Base-by-base conservation (phyloP, 2,797 vertebrate genomes). In the Sebastes aleutianus region DNA sequence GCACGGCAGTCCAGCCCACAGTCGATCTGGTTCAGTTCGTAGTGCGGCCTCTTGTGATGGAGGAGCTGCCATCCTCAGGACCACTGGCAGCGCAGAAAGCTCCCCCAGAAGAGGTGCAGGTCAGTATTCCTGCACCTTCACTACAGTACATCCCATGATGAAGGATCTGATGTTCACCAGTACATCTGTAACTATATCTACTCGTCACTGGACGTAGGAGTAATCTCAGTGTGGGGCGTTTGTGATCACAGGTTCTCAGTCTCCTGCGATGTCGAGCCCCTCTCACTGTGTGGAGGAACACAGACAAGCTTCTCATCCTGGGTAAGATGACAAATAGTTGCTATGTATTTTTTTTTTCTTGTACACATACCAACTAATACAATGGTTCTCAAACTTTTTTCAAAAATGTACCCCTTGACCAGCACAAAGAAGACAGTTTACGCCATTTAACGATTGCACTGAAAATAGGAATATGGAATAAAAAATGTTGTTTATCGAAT, bases 271-370 rank as follows among this genome's bases (percentile, higher is more conserved):
- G 85, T 72, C 90, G n/a, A 95, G 92, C 87, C 93, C 94, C 6
- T 88, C 93, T 76, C 29, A 88, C 77, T 89, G 91, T 62, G 94
- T 92, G 83, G 94, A 96, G 89, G 96, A 95, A 86, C 95, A 93
- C 89, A 92, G 87, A 88, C 96, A 94, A 83, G 92, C 93, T 89
- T 89, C 91, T 76, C 95, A 97, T 73, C 72, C 96, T 39, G 94
- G 96, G 97, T 98, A 96, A 94, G 96, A 81, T 2, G 14, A 59
- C 18, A 61, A 43, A 43, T 43, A 43, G 39, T 43, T 2, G 39
- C 39, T 0, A 43, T 1, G 39, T 43, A 16, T 43, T 43, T 43
- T 1, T 43, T 43, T 36, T 34, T 10, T 10, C 9, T 43, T 43
- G 39, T 43, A 43, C 14, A 43, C 39, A 43, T 43, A 16, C 39